Conservation (phyloP, 2,113 vertebrate species). For the Centropus bengalensis region DNA sequence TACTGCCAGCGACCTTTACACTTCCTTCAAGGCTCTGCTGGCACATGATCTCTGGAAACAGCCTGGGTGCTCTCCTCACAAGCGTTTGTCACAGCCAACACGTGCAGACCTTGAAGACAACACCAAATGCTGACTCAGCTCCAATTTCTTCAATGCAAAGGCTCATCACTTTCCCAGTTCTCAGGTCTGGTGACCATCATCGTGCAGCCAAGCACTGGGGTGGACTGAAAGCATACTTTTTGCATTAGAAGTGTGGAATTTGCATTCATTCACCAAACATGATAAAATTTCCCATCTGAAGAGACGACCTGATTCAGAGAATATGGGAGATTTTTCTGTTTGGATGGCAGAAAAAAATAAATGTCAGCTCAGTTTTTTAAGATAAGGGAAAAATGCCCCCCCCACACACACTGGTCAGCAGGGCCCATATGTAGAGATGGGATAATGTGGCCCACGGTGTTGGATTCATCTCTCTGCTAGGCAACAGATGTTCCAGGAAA, state of each 20-base stretch:
- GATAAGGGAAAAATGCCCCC: background rate
- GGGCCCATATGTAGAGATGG: too few species aligned
- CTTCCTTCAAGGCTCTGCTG: background rate
- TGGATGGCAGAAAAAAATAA: background rate
- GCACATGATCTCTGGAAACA: background rate
- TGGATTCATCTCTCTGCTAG: background rate
- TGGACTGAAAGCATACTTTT: fast-evolving
- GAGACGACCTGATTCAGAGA: background rate
- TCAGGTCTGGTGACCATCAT: background rate
- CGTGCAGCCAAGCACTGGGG: background rate
- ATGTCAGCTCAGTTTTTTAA: background rate
- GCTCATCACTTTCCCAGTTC: fast-evolving
- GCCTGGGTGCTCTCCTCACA: background rate
- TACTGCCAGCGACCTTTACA: background rate
- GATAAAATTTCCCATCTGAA: background rate
- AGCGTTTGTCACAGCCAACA: background rate
- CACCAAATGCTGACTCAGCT: background rate
- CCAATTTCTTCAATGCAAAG: background rate
- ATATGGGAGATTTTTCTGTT: background rate
- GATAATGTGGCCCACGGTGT: background rate
- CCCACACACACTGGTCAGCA: too few species aligned
- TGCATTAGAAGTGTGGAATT: background rate
- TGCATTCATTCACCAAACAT: background rate
- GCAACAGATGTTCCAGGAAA: background rate
- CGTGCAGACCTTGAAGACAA: background rate